Percentiles rank a stretch among this genome's conserved stretches.
Evolutionary conservation across 1,140 invertebrate species (phyloP).

Genomic region (Ditylenchus dipsaci): DNA sequence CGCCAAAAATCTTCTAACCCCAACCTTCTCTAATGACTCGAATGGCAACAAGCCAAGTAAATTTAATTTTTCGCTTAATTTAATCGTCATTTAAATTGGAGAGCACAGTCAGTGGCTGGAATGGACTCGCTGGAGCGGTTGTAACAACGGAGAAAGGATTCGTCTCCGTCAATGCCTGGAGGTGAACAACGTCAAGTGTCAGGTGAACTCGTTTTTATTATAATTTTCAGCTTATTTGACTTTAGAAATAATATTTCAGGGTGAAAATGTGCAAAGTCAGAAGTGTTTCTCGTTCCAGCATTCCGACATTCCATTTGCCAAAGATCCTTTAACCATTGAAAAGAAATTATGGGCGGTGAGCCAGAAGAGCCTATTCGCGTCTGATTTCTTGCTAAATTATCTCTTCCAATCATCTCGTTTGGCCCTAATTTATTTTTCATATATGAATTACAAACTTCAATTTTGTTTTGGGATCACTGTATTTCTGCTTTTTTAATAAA

Average conservation of each 20-base stretch:
- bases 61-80: not conserved
- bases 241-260: slow-evolving; percentile 30
- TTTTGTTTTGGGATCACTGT: too few species aligned
- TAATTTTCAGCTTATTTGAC: not conserved
- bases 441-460: too few species aligned
- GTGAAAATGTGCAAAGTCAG: slow-evolving; percentile 26
- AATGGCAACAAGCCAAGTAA: too few species aligned
- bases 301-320: slow-evolving; percentile 42
- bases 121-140: slow-evolving; percentile 34
- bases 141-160: slow-evolving; percentile 35
- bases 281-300: slow-evolving; percentile 37
- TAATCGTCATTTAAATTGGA: not conserved
- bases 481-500: too few species aligned
- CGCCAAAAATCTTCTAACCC: not conserved
- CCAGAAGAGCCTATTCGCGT: not conserved
- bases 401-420: too few species aligned
- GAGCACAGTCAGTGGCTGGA: slow-evolving; percentile 36
- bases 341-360: slow-evolving; percentile 28
- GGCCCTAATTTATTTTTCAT: too few species aligned
- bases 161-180: slow-evolving; percentile 35
- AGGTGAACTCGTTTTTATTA: slow-evolving; percentile 18
- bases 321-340: slow-evolving; percentile 33
- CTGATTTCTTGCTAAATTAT: not conserved
- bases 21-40: not conserved
- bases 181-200: slow-evolving; percentile 34